Evolutionary conservation across 2,113 vertebrate species (phyloP).

Genomic region (Rutilus rutilus): DNA sequence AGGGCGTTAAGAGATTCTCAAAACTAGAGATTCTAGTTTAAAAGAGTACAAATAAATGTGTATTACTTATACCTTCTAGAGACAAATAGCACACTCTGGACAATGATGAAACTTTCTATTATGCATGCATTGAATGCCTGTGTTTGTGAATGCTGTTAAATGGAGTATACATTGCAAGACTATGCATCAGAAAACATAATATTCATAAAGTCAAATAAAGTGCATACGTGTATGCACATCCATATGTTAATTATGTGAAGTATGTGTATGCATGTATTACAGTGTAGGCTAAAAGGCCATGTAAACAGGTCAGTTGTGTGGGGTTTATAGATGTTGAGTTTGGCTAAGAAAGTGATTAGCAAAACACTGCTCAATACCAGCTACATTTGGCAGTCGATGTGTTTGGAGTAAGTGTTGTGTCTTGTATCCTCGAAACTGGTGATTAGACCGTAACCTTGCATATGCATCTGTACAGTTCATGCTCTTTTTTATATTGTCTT

Average conservation of each 20-base stretch:
- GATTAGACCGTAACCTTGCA: neutral
- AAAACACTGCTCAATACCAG: neutral
- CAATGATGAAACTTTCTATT: too few relatives aligned
- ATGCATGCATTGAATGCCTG: neutral
- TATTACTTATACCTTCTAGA: too few relatives aligned
- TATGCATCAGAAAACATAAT: too few relatives aligned
- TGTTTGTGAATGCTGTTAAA: neutral
- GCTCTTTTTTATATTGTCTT: neutral
- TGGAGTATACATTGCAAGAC: neutral
- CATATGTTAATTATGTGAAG: too few relatives aligned
- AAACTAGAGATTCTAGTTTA: too few relatives aligned
- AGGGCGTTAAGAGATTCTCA: too few relatives aligned
- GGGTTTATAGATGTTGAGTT: neutral
- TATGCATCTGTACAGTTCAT: neutral
- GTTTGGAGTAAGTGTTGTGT: neutral
- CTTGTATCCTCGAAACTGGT: conserved; percentile 1
- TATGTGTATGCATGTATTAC: too few relatives aligned
- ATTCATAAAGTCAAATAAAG: too few relatives aligned
- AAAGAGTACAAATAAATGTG: too few relatives aligned
- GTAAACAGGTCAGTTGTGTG: neutral
- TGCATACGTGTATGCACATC: too few relatives aligned
- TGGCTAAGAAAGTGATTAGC: neutral
- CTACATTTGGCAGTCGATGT: neutral
- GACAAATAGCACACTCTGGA: too few relatives aligned
- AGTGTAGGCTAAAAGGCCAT: neutral